phyloP scores from a whole-genome alignment of 1,140 invertebrate genomes.

The Holcopasites calliopsidis region DNA sequence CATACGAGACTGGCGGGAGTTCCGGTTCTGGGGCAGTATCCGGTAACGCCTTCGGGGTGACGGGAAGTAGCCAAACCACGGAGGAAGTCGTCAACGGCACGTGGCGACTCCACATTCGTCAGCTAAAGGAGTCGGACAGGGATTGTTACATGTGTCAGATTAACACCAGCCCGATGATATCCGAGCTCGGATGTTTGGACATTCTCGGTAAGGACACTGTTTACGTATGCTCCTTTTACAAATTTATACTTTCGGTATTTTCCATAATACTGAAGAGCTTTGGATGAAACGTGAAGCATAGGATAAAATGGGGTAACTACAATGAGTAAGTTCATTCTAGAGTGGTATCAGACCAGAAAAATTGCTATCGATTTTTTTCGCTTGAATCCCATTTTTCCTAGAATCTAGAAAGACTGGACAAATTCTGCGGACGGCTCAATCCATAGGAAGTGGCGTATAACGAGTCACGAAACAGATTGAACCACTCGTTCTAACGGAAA shows the following conservation, averaged over 20 bases:
- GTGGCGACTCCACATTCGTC: slow-evolving; percentile 84
- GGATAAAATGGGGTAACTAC: too few relatives aligned
- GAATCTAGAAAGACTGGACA: too few relatives aligned
- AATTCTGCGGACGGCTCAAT: too few relatives aligned
- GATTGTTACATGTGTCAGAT: slow-evolving; percentile 86
- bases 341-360: too few relatives aligned
- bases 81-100: slow-evolving; percentile 83
- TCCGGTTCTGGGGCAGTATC: slow-evolving; percentile 84
- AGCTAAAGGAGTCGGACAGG: slow-evolving; percentile 82
- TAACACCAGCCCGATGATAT: slow-evolving; percentile 86
- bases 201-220: slow-evolving; percentile 83
- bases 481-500: too few relatives aligned
- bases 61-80: slow-evolving; percentile 83
- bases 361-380: too few relatives aligned
- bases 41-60: slow-evolving; percentile 73
- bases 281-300: too few relatives aligned
- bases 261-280: too few relatives aligned
- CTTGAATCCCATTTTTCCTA: too few relatives aligned
- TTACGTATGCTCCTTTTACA: background rate
- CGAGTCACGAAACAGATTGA: too few relatives aligned
- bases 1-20: slow-evolving; percentile 89
- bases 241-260: background rate
- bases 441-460: too few relatives aligned
- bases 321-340: too few relatives aligned
- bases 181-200: slow-evolving; percentile 85